Base-by-base conservation (phyloP, 1,140 invertebrate species). In the Scaptomyza graminum region DNA sequence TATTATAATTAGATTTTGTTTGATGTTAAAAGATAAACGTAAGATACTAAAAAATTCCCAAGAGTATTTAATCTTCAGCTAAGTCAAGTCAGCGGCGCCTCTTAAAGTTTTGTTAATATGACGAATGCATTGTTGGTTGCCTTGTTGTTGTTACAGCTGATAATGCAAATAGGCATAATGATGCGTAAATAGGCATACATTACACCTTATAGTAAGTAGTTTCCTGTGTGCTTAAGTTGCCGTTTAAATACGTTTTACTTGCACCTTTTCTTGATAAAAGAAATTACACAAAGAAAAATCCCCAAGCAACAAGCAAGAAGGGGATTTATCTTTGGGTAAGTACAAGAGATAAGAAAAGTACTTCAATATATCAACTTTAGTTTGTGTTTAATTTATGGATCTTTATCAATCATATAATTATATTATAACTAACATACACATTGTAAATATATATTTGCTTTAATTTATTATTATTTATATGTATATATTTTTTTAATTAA, bases 161-260 rank as follows among this genome's bases (percentile, higher is more conserved):
- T 87, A 82, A 52, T 78, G 82, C 64, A 85, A 81, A 85, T 74
- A 87, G 78, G 66, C 78, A 87, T 75, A 75, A 77, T 71, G 50
- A 62, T 61, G 59, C 51, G 50, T 52, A 74, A 77, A 74, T 75
- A 74, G 34, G 39, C 49, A 69, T 34, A 34, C 31, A n/a, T n/a
- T 9, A 39, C 25, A 43, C 46, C 57, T 59, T 46, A 51, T 44
- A 44, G 62, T n/a, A 52, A 56, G 54, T 47, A 39, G 52, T 66
- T 71, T 71, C 68, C 68, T 65, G 66, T 49, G 12, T 18, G 18
- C 41, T 28, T 43, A 46, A 51, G 37, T 34, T 34, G n/a, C 44
- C 44, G 44, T 16, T 22, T 56, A 46, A 57, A 47, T 47, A 22
- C 18, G 31, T 34, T 34, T 34, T 8, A 13, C 49, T 16, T 50